Evolutionary conservation across 2,113 vertebrate genomes (phyloP), one percentile per base, ranked within the genome.

Genomic region (Euleptes europaea): DNA sequence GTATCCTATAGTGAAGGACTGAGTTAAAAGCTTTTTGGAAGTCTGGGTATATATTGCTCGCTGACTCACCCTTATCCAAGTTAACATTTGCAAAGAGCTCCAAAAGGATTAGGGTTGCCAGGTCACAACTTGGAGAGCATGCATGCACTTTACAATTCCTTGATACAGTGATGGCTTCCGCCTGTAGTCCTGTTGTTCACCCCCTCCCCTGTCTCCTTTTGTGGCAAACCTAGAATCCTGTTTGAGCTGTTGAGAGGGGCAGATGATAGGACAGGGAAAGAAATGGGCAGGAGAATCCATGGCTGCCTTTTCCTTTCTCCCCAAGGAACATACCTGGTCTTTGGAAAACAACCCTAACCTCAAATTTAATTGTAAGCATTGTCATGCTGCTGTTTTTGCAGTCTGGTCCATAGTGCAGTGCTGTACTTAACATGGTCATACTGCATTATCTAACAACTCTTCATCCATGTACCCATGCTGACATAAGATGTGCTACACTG

Each of bases 141-240:
- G 38, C 35, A 71, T 40, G 19, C 19, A 8, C 69, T 42, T 35
- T 71, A 38, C 19, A 40, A 26, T 35, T 71, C 69, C 69, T 38
- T 42, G 69, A 69, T 35, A 13, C 13, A 69, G n/a, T 69, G 12
- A 35, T 8, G 23, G 38, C 7, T 33, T 40, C 19, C 19, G 5
- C 19, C 38, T 40, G 69, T 2, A 49, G 26, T 28, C 42, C 28
- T 42, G 1, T 31, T 40, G 38, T 15, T 17, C 1, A 0, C 19
- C 33, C 51, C 11, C 42, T 31, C 26, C 63, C 72, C 0, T 0
- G 44, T 47, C 82, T 38, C 71, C 3, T 0, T 67, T 38, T 9
- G 14, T 12, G 84, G 77, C 0, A 42, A 73, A 73, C 71, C 49
- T 23, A 0, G 1, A 0, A 0, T 0, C 0, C 49, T 76, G 65